A percentile compares a stretch with the other conserved stretches of the same genome.
phyloP scores from a whole-genome alignment of 2,797 vertebrate species.

The Lophius americanus region DNA sequence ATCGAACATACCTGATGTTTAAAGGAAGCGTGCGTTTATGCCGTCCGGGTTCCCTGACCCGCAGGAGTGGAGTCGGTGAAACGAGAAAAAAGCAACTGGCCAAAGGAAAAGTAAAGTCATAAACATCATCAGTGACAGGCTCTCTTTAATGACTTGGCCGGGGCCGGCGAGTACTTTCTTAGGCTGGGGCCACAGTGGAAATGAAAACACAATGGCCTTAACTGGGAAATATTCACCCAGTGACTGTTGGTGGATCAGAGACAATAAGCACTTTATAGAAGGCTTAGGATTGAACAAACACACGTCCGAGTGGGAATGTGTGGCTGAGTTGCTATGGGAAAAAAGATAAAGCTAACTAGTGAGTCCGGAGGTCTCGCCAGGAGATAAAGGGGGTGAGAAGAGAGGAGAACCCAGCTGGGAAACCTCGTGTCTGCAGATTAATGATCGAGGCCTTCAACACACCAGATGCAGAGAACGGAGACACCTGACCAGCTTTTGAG shows the following conservation, averaged over 20 bases:
- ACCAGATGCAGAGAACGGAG: not conserved
- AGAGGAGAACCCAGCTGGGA: not conserved
- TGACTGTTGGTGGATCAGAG: constrained; percentile 39
- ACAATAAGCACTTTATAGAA: constrained; percentile 62
- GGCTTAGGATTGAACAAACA: constrained; percentile 65
- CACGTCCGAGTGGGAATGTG: constrained; percentile 44
- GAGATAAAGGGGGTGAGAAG: constrained; percentile 20
- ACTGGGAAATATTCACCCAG: constrained; percentile 51
- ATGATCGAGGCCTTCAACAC: not conserved
- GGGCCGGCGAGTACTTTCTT: constrained; percentile 36
- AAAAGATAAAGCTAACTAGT: constrained; percentile 25
- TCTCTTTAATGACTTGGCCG: constrained; percentile 58
- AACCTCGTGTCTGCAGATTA: not conserved
- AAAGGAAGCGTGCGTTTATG: constrained; percentile 16
- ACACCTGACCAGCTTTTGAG: not conserved
- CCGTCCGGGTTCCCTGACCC: constrained; percentile 36
- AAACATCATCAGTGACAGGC: constrained; percentile 22
- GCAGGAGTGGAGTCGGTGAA: constrained; percentile 34
- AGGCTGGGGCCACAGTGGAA: constrained; percentile 24
- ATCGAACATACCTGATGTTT: constrained; percentile 16
- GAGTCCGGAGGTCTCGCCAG: constrained; percentile 21
- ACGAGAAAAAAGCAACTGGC: constrained; percentile 16
- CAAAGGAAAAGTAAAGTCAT: constrained; percentile 32
- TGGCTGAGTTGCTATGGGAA: constrained; percentile 29
- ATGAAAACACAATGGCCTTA: constrained; percentile 59